Percentiles rank a stretch among this genome's conserved stretches.
These are phyloP conservation scores for Mystacides longicornis DNA, from an alignment of 2,888 invertebrate species.

Conservation along the genomic window DNA sequence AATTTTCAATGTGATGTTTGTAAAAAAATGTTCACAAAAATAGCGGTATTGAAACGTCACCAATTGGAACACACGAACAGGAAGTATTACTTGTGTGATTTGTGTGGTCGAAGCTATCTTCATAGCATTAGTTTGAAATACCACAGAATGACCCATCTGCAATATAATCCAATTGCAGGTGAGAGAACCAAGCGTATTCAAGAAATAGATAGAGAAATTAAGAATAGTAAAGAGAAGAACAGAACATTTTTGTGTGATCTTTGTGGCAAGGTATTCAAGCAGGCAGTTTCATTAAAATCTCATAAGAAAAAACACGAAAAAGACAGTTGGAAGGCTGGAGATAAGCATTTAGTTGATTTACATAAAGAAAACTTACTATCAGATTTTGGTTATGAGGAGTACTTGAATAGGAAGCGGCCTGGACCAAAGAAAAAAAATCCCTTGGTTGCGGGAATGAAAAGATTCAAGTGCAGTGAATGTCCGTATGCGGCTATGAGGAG, in stretches of 20 bases:
- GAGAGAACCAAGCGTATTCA: background rate
- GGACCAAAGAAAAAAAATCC: background rate
- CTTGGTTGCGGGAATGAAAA: background rate
- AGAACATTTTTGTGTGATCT: background rate
- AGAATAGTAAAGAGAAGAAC: background rate
- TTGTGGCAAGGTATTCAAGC: background rate
- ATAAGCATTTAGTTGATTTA: background rate
- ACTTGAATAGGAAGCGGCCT: background rate
- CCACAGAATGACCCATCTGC: background rate
- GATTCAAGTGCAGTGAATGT: conserved; percentile 5
- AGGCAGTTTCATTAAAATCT: conserved; percentile 1
- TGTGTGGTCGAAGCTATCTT: background rate
- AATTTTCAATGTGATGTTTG: background rate
- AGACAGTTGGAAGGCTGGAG: background rate
- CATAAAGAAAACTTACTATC: background rate
- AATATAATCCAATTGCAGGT: background rate
- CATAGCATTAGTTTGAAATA: conserved; percentile 3
- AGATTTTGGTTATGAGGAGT: background rate
- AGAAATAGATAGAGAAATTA: no score
- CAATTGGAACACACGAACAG: background rate
- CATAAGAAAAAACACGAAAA: background rate
- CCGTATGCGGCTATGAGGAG: background rate
- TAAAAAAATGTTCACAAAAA: background rate
- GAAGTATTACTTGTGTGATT: background rate
- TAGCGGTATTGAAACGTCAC: background rate